A percentile compares a stretch with the other conserved stretches of the same genome.
Conservation (phyloP, 1,140 invertebrate genomes). For the Drosophila teissieri region DNA sequence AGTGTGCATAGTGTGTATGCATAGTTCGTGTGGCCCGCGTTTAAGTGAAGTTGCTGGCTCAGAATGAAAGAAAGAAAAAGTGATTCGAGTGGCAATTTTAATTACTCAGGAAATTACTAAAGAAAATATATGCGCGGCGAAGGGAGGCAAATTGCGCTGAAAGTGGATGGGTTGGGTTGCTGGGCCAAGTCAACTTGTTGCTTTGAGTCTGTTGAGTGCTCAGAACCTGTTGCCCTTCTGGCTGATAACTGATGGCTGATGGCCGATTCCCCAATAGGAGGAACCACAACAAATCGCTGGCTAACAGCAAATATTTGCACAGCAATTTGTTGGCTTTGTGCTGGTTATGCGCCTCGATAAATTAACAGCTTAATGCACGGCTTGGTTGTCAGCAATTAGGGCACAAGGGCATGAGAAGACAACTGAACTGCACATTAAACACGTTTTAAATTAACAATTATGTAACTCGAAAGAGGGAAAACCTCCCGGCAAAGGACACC, state of each 20-base stretch:
- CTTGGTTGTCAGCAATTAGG: conserved; percentile 28
- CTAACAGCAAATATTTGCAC: conserved; percentile 65
- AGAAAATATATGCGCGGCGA: conserved; percentile 8
- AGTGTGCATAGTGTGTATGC: conserved; percentile 29
- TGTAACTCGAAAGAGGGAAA: conserved; percentile 53
- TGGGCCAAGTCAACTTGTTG: conserved; percentile 66
- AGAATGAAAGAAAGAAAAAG: conserved; percentile 2
- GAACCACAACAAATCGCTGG: conserved; percentile 56
- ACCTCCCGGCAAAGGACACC: conserved; percentile 52
- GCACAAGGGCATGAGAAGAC: conserved; percentile 8
- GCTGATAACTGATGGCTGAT: too few relatives aligned
- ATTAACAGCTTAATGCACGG: conserved; percentile 53
- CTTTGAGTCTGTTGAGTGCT: conserved; percentile 16
- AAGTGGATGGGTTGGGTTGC: background rate
- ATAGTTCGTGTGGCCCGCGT: conserved; percentile 26
- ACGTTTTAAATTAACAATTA: conserved; percentile 78
- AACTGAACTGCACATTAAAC: conserved; percentile 73
- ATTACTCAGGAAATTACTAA: conserved; percentile 15
- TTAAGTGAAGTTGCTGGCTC: conserved; percentile 22
- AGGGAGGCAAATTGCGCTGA: conserved; percentile 2
- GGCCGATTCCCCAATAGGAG: conserved; percentile 12
- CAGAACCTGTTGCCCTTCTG: conserved; percentile 39
- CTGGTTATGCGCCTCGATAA: conserved; percentile 33
- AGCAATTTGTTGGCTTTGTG: conserved; percentile 58
- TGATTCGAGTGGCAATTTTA: conserved; percentile 47